Evolutionary conservation across 2,888 invertebrate genomes (phyloP), one percentile per base, ranked within the genome.

Genomic region (Pegoplata infirma): DNA sequence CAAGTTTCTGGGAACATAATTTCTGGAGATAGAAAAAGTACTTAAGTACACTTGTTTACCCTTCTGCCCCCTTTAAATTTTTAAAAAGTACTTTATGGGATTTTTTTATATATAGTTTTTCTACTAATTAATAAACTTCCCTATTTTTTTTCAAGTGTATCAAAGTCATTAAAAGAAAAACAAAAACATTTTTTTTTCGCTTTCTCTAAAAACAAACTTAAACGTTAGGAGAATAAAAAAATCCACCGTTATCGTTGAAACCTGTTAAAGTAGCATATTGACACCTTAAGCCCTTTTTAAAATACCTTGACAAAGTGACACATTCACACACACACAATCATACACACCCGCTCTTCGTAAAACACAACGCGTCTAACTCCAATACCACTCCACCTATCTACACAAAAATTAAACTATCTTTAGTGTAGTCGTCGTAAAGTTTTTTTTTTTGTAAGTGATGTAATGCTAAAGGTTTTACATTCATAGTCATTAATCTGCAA

Each of bases 401-500:
- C 71, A 16, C 66, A 61, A 81, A n/a, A 81, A 82, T 75, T 77
- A 73, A 73, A 74, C 74, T 66, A 59, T 78, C 58, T 78, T 44
- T 61, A 64, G 69, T 63, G 36, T 19, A 56, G 66, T 40, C 25
- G 25, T 25, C 63, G 56, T 23, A 56, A 49, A 68, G 58, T 58
- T 59, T n/a, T n/a, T n/a, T n/a, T n/a, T n/a, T n/a, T n/a, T 59
- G 32, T 40, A 53, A 64, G 66, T 55, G 44, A 23, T 63, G 72
- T 58, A 63, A 67, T 49, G 61, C 72, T 53, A 59, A 74, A 71
- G 66, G 59, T 78, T 17, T 56, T 56, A 51, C 63, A 72, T 72
- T 71, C 46, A 75, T 55, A 74, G 82, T 85, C 89, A 88, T 88
- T 88, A 88, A 89, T 88, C 87, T 88, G 85, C 87, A 87, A 88